These are phyloP conservation scores for Hirudo medicinalis DNA, from an alignment of 1,140 invertebrate species.

Conservation along the genomic window DNA sequence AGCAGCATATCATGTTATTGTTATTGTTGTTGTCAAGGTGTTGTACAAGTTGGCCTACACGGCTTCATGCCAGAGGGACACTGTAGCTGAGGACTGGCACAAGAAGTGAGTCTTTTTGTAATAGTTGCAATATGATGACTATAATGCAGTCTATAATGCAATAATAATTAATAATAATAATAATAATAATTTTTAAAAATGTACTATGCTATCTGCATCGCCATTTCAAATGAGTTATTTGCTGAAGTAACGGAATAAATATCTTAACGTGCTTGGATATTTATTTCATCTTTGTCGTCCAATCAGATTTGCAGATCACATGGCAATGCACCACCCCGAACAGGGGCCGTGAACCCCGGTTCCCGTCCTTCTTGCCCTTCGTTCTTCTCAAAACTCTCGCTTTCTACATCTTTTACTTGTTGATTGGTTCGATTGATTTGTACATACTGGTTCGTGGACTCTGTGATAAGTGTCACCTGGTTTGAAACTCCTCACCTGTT, in stretches of 20 bases:
- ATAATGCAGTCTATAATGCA: no score
- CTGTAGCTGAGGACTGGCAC: constrained; percentile 39
- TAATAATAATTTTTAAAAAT: no score
- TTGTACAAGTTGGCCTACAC: constrained; percentile 43
- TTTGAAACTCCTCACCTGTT: background rate
- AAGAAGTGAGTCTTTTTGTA: constrained; percentile 27
- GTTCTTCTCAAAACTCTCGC: background rate
- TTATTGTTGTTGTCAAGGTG: constrained; percentile 31
- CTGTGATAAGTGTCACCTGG: background rate
- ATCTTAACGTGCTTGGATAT: constrained; percentile 2
- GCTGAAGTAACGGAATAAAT: no score
- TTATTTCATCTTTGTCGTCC: background rate
- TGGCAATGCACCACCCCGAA: constrained; percentile 27
- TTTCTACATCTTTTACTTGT: background rate
- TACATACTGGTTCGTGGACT: background rate
- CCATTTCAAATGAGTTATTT: no score
- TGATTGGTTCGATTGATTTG: background rate
- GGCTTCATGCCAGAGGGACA: constrained; percentile 40
- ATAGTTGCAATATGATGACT: background rate
- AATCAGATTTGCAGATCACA: constrained; percentile 30
- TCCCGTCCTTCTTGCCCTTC: background rate
- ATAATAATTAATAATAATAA: no score
- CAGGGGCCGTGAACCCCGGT: background rate
- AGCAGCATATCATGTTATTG: no score
- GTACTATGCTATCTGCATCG: no score